phyloP scores from a whole-genome alignment of 1,140 invertebrate species.

The Aphaenogaster ashmeadi region DNA sequence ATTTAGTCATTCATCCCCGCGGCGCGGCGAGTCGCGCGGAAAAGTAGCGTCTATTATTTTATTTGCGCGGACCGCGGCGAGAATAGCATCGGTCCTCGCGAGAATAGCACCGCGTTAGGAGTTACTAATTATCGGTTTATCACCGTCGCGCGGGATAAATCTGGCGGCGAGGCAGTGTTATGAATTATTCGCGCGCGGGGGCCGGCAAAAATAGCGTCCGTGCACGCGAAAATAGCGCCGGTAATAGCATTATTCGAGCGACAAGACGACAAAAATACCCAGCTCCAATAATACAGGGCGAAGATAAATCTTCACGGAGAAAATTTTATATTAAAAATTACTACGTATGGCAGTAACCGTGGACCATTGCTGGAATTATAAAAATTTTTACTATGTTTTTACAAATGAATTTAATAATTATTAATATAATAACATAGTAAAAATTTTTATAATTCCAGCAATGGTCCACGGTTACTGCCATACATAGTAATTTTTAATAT shows the following conservation, averaged over 20 bases:
- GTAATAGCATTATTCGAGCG: background rate
- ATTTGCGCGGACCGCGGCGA: constrained; percentile 8
- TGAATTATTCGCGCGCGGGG: constrained; percentile 3
- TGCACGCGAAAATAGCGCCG: background rate
- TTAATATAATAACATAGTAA: no score
- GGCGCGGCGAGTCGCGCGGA: background rate
- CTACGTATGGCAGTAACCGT: no score
- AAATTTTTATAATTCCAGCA: no score
- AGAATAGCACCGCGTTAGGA: constrained; percentile 31
- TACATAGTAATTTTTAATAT: no score
- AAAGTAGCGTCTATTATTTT: background rate
- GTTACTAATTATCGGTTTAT: constrained; percentile 34
- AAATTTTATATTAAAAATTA: no score
- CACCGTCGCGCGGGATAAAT: constrained; percentile 1
- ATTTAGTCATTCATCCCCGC: background rate
- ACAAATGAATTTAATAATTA: no score
- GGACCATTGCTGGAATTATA: no score
- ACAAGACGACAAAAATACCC: background rate
- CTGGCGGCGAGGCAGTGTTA: background rate
- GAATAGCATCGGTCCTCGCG: constrained; percentile 9
- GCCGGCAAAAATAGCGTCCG: constrained; percentile 3
- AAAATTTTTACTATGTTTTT: no score
- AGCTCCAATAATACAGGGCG: background rate
- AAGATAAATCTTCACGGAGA: background rate
- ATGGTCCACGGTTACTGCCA: no score